These are phyloP conservation scores for Biston stratarius DNA, from an alignment of 2,888 invertebrate genomes.

Conservation along the genomic window DNA sequence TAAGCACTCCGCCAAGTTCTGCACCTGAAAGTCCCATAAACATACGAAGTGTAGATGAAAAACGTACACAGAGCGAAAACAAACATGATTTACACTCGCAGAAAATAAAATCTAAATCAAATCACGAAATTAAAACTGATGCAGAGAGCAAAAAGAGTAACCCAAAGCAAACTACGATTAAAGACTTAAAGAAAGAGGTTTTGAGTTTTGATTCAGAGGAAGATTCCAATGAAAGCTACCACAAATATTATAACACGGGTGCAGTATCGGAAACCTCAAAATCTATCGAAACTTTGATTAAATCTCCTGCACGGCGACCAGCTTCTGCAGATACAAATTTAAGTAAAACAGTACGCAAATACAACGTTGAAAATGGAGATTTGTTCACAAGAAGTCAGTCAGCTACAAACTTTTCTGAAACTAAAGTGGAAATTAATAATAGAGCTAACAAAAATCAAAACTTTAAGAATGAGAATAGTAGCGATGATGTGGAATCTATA, in stretches of 20 bases:
- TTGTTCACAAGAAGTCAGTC: slow-evolving; percentile 62
- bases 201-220: slow-evolving; percentile 52
- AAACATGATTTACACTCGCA: slow-evolving; percentile 1
- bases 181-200: slow-evolving; percentile 24
- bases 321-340: slow-evolving; percentile 61
- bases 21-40: slow-evolving; percentile 58
- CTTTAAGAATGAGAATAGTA: slow-evolving; percentile 52
- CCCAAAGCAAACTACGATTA: slow-evolving; percentile 15
- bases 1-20: slow-evolving; percentile 73
- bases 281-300: slow-evolving; percentile 69
- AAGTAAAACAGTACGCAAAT: slow-evolving; percentile 53
- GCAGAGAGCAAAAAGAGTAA: slow-evolving; percentile 19
- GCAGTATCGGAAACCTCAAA: slow-evolving; percentile 58
- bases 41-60: slow-evolving; percentile 42
- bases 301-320: slow-evolving; percentile 73
- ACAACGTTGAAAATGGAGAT: slow-evolving; percentile 52
- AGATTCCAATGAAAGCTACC: slow-evolving; percentile 57
- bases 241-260: slow-evolving; percentile 55
- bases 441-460: slow-evolving; percentile 30
- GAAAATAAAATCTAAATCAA: slow-evolving; percentile 33
- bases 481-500: slow-evolving; percentile 63
- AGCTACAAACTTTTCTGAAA: slow-evolving; percentile 55
- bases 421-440: slow-evolving; percentile 36
- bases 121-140: slow-evolving; percentile 18
- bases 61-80: slow-evolving; percentile 19